Evolutionary conservation across 2,888 invertebrate species (phyloP).

Genomic region (Amblyjoppa fuscipennis): DNA sequence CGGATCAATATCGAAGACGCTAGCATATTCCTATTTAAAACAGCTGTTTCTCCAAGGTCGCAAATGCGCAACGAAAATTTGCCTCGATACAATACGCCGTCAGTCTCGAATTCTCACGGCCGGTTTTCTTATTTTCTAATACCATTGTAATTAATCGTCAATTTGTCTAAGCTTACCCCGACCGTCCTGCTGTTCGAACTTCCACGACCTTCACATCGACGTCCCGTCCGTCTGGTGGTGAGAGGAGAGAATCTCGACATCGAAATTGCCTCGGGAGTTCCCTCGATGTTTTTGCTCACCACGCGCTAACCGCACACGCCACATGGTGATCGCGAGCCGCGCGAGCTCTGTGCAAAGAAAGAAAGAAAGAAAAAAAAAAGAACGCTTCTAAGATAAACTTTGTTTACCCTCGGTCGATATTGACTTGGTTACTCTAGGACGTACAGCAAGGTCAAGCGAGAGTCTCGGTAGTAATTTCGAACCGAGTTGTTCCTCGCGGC

Average conservation of each 20-base stretch:
- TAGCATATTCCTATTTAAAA: too few relatives aligned
- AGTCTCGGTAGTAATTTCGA: background rate
- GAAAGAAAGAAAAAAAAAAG: background rate
- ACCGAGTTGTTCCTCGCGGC: background rate
- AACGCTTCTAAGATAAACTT: background rate
- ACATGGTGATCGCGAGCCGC: slow-evolving; percentile 49
- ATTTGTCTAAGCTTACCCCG: slow-evolving; percentile 18
- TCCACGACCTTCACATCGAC: slow-evolving; percentile 25
- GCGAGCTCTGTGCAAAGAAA: background rate
- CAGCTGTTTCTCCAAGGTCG: background rate
- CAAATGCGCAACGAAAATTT: too few relatives aligned
- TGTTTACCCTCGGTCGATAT: background rate
- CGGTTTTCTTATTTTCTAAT: background rate
- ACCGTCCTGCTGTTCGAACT: background rate
- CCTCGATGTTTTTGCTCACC: slow-evolving; percentile 14
- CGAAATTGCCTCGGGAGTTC: background rate
- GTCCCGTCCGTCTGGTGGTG: slow-evolving; percentile 12
- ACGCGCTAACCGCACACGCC: slow-evolving; percentile 35
- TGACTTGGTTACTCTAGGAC: background rate
- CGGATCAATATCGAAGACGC: too few relatives aligned
- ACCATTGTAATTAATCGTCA: background rate
- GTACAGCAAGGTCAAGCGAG: background rate
- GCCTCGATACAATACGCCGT: background rate
- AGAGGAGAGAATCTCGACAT: background rate
- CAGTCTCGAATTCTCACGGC: background rate